Evolutionary conservation across 1,140 invertebrate species (phyloP), one percentile per base, ranked within the genome.

Genomic region (Polyergus mexicanus): DNA sequence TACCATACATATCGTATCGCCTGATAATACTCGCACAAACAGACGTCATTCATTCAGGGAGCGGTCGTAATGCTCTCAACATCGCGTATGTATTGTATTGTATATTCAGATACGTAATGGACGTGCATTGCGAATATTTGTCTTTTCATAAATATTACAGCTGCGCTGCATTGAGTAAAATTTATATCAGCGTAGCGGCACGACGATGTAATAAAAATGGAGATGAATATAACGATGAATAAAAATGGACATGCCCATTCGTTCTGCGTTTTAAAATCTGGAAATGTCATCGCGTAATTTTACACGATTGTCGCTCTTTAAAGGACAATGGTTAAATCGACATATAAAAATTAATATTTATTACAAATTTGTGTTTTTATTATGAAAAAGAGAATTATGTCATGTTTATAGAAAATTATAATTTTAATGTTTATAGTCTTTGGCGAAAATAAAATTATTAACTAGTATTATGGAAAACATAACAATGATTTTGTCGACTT

Each of bases 201-300:
- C 68, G 25, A 19, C 68, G 25, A 62, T 72, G 56, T 71, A 60
- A 83, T 74, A 83, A 83, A 83, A 81, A 81, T 72, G 38, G 68
- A 72, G 41, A 83, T 72, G 16, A 71, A 22, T 13, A 63, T 63
- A 25, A 32, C 62, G 2, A 63, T 32, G 75, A 77, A 80, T 69
- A 66, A 41, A 77, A 66, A 66, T 65, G 75, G 75, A 77, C 11
- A 77, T 65, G 58, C 56, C n/a, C 13, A 47, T 72, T 58, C 65
- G 28, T 22, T 60, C 41, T 28, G 11, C 22, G 51, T 44, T 44
- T 25, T 51, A 54, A 81, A 81, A 60, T 81, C 54, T 60, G 51
- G 6, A 58, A 81, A 81, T 58, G 51, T 80, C 63, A 69, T 28
- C 28, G 51, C 19, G 44, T 60, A 44, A 58, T 71, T 71, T 44